Base-by-base conservation (phyloP, 1,140 invertebrate genomes). In the Caenorhabditis remanei region DNA sequence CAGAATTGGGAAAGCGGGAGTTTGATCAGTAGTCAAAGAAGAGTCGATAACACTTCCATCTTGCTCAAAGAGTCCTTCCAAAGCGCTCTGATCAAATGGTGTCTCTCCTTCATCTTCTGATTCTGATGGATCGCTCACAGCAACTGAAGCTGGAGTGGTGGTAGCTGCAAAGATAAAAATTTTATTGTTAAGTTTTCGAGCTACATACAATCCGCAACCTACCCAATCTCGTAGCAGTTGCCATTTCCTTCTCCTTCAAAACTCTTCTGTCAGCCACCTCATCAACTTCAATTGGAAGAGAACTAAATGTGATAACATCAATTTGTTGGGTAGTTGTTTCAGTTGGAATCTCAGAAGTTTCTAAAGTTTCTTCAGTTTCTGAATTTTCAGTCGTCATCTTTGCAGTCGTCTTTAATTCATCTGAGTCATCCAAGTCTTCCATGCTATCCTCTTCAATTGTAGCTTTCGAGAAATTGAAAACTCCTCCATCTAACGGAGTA, bases 221-320 rank as follows among this genome's bases (percentile, higher is more conserved):
- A 71, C 67, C 67, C 16, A 32, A 32, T 48, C 19, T 71, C 46
- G 67, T 71, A 11, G 40, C 21, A 5, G 41, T 43, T 43, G 46
- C 46, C 71, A 50, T 21, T n/a, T 79, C 71, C 71, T 79, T 79
- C 71, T 79, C 71, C 46, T 79, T 79, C n/a, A 79, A 50, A n/a
- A 79, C 71, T 50, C 71, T n/a, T 50, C 71, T 21, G 53, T 79
- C 71, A 21, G 43, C 71, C 14, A 79, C 71, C 46, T 71, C 67
- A 46, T 71, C 67, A 14, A 13, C 2, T 46, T 71, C 67, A 71
- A 71, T 71, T 32, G 67, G 67, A 71, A 71, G 67, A 2, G 71
- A 79, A n/a, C 71, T 79, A 21, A 79, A 79, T 13, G 71, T 79
- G 40, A 79, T 79, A 13, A 79, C 71, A 19, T 79, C 71, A 14